Base-by-base conservation (phyloP, 2,797 vertebrate genomes). In the Anguilla marmorata region DNA sequence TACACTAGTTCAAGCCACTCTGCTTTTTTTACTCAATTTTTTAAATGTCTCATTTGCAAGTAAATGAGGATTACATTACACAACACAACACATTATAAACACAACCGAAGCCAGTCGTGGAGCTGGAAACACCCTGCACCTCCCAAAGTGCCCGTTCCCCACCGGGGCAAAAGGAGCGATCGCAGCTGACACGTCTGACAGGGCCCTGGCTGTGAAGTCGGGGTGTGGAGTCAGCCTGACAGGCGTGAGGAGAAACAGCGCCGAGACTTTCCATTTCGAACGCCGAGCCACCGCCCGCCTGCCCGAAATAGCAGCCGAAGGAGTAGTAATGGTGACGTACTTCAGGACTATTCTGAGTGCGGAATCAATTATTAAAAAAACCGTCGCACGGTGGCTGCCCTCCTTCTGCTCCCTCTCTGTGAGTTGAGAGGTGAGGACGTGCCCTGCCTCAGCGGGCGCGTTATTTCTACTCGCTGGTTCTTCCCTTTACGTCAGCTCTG, bases 251-350 rank as follows among this genome's bases (percentile, higher is more conserved):
- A 37, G 72, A 76, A 76, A 37, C 74, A 16, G 33, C 74, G 2
- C 37, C 2, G 74, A 45, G 74, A 37, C 19, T 79, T 79, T 41
- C 19, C 21, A n/a, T 12, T 82, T 50, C n/a, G n/a, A 24, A 19
- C 14, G 27, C 6, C 24, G 24, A 21, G 89, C 89, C 92, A 92
- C 92, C 92, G 87, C 21, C 91, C 91, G 90, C 14, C 80, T 0
- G 63, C 89, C 91, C 63, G 87, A 92, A 93, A 94, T 94, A 94
- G 91, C 90, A 86, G 8, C 91, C 92, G 45, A n/a, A 50, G 79
- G 11, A 82, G 24, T 88, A 92, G 93, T 94, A 92, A 91, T 88
- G 84, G 89, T 94, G 93, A 94, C 86, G 92, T 90, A 92, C 76
- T 48, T 58, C 84, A 0, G 88, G 86, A 84, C 86, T 84, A 58